Percentiles rank a stretch among this genome's conserved stretches.
These are phyloP conservation scores for Murina feae DNA, from an alignment of 2,113 vertebrate genomes.

Conservation along the genomic window DNA sequence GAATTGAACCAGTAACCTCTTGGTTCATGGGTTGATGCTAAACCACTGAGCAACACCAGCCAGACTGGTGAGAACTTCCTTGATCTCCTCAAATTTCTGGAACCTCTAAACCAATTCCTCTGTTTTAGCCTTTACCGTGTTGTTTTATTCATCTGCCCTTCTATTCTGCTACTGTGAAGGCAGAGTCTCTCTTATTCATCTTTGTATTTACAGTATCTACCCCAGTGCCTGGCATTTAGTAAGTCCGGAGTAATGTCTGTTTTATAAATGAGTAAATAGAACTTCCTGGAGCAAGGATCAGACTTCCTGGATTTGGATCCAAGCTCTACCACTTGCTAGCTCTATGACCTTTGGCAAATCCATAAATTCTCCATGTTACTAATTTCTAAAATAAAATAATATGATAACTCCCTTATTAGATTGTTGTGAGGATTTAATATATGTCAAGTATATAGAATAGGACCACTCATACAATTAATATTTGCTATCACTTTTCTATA, in stretches of 20 bases:
- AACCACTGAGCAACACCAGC: no score
- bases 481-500: neutral
- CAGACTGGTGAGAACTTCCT: neutral
- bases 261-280: neutral
- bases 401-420: neutral
- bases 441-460: neutral
- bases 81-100: neutral
- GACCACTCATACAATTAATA: neutral
- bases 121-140: neutral
- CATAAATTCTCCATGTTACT: neutral
- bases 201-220: neutral
- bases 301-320: neutral
- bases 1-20: no score
- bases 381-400: constrained; percentile 2
- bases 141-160: neutral
- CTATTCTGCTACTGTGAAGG: neutral
- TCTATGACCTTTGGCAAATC: neutral
- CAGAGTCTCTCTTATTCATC: neutral
- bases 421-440: constrained; percentile 2
- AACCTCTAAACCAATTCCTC: neutral
- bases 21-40: no score
- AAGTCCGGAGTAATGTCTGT: neutral
- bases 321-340: neutral
- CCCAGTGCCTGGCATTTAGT: neutral
- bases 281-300: neutral